Percentiles rank a stretch among this genome's conserved stretches.
Evolutionary conservation across 2,888 invertebrate genomes (phyloP).

Genomic region (Drosophila trichaetosa): DNA sequence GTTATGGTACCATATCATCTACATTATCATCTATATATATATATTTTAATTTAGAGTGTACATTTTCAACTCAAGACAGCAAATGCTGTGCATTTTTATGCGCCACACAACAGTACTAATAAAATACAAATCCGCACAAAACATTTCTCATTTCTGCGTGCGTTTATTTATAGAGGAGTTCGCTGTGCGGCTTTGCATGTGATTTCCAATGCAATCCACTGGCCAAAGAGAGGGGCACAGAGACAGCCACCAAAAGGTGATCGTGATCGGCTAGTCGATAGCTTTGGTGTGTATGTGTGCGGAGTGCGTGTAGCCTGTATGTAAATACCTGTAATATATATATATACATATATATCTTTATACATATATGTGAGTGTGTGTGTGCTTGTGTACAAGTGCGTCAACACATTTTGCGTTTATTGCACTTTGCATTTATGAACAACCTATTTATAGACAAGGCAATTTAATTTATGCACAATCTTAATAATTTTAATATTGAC

Average conservation of each 20-base stretch:
- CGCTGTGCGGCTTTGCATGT: constrained; percentile 60
- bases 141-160: constrained; percentile 62
- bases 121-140: constrained; percentile 53
- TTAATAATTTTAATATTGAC: constrained; percentile 70
- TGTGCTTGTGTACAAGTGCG: constrained; percentile 11
- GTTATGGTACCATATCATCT: constrained; percentile 7
- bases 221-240: background rate
- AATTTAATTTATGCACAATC: constrained; percentile 29
- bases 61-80: constrained; percentile 38
- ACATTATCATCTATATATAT: background rate
- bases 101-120: constrained; percentile 48
- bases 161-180: constrained; percentile 66
- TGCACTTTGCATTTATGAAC: constrained; percentile 55
- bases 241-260: constrained; percentile 34
- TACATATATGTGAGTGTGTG: background rate
- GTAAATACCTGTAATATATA: background rate
- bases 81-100: constrained; percentile 66
- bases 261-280: constrained; percentile 38
- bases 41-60: constrained; percentile 27
- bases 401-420: constrained; percentile 64
- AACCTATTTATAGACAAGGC: constrained; percentile 53
- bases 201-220: constrained; percentile 69
- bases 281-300: background rate
- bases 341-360: no score
- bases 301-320: constrained; percentile 32